Evolutionary conservation across 2,797 vertebrate genomes (phyloP).

Genomic region (Typhlichthys eigenmanni): DNA sequence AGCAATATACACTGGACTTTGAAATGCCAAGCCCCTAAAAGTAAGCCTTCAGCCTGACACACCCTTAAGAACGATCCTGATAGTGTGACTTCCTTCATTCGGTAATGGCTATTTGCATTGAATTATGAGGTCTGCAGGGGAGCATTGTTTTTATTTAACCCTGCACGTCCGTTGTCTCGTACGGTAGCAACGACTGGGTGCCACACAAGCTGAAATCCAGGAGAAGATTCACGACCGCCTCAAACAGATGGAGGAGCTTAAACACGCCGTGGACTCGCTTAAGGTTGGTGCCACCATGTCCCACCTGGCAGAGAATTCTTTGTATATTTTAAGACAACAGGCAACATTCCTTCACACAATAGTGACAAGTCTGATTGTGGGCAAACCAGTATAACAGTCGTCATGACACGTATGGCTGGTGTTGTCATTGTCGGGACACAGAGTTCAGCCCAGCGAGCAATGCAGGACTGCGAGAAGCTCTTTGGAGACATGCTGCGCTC

Average conservation of each 20-base stretch:
- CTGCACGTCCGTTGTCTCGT: constrained; percentile 15
- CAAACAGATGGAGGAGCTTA: constrained; percentile 84
- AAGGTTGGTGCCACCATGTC: constrained; percentile 67
- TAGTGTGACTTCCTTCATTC: neutral
- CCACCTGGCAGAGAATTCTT: constrained; percentile 19
- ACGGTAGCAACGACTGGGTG: constrained; percentile 76
- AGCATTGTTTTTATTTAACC: neutral
- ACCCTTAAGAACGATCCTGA: constrained; percentile 22
- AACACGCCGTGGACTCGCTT: constrained; percentile 80
- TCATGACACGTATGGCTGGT: constrained; percentile 4
- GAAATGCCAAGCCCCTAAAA: constrained; percentile 38
- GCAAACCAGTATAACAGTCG: constrained; percentile 34
- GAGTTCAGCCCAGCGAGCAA: constrained; percentile 77
- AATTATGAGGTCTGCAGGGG: no score
- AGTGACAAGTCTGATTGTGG: constrained; percentile 28
- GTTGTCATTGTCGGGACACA: constrained; percentile 41
- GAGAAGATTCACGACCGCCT: constrained; percentile 82
- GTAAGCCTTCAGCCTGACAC: constrained; percentile 32
- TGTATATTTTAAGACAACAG: constrained; percentile 5
- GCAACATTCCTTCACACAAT: constrained; percentile 48
- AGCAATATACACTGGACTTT: neutral
- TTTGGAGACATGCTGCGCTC: constrained; percentile 80
- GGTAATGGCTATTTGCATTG: neutral
- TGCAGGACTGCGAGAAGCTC: constrained; percentile 83
- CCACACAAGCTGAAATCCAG: constrained; percentile 84